These are phyloP conservation scores for Acrocephalus kingi DNA, from an alignment of 2,113 vertebrate species.

Conservation along the genomic window DNA sequence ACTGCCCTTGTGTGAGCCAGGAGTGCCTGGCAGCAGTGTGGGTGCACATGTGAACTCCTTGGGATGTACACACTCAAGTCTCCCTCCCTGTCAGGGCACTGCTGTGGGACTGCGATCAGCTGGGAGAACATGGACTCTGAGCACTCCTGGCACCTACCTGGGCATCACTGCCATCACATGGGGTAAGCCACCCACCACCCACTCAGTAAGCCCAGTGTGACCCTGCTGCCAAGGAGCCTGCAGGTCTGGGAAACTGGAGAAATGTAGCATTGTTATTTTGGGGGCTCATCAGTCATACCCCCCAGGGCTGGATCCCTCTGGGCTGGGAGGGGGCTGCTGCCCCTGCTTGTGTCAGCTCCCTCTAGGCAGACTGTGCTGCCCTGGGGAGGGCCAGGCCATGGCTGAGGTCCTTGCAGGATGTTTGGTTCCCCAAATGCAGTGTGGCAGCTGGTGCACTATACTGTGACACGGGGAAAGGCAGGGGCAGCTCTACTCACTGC, in stretches of 20 bases:
- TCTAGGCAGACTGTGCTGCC: background rate
- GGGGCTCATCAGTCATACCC: background rate
- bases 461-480: background rate
- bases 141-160: background rate
- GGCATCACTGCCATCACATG: conserved; percentile 15
- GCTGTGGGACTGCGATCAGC: background rate
- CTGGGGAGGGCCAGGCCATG: fast-evolving
- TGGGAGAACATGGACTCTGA: background rate
- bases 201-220: fast-evolving
- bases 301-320: background rate
- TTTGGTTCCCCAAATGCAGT: background rate
- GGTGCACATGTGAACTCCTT: fast-evolving
- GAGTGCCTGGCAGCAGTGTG: fast-evolving
- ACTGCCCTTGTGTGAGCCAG: background rate
- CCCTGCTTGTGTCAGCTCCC: background rate
- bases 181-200: background rate
- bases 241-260: background rate
- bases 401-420: background rate
- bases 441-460: background rate
- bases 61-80: fast-evolving
- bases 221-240: background rate
- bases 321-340: background rate
- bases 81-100: background rate
- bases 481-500: background rate
- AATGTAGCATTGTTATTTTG: background rate